A percentile compares a stretch with the other conserved stretches of the same genome.
phyloP scores from a whole-genome alignment of 2,888 invertebrate genomes.

The Omphaloscelis lunosa region DNA sequence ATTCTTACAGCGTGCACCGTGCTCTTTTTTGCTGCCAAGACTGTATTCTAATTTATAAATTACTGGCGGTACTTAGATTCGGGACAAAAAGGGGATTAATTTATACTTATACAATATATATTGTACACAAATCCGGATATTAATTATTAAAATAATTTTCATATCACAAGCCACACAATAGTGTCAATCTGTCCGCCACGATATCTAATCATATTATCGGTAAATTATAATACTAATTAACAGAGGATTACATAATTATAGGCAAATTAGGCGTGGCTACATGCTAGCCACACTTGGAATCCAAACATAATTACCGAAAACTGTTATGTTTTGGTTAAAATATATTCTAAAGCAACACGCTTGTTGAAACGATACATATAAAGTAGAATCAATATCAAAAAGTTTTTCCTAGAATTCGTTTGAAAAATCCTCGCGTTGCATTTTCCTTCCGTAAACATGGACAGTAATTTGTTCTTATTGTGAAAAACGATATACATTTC shows the following conservation, averaged over 20 bases:
- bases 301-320: slow-evolving; percentile 86
- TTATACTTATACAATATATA: too few relatives aligned
- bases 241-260: slow-evolving; percentile 65
- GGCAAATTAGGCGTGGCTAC: slow-evolving; percentile 69
- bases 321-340: slow-evolving; percentile 76
- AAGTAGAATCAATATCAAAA: slow-evolving; percentile 3
- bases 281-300: slow-evolving; percentile 74
- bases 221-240: slow-evolving; percentile 63
- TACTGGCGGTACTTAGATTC: too few relatives aligned
- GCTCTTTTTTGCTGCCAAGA: not conserved
- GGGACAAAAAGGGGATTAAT: not conserved
- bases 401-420: slow-evolving; percentile 17
- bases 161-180: slow-evolving; percentile 31
- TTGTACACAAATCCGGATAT: slow-evolving; percentile 15
- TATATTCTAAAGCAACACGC: not conserved
- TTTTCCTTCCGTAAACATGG: slow-evolving; percentile 22
- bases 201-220: slow-evolving; percentile 43
- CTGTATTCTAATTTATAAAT: not conserved
- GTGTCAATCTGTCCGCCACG: slow-evolving; percentile 39
- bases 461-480: slow-evolving; percentile 55
- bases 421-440: slow-evolving; percentile 24
- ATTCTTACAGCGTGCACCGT: not conserved
- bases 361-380: not conserved
- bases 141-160: slow-evolving; percentile 22
- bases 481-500: slow-evolving; percentile 39